phyloP scores from a whole-genome alignment of 2,888 invertebrate genomes.

The Prosopocoilus inquinatus region DNA sequence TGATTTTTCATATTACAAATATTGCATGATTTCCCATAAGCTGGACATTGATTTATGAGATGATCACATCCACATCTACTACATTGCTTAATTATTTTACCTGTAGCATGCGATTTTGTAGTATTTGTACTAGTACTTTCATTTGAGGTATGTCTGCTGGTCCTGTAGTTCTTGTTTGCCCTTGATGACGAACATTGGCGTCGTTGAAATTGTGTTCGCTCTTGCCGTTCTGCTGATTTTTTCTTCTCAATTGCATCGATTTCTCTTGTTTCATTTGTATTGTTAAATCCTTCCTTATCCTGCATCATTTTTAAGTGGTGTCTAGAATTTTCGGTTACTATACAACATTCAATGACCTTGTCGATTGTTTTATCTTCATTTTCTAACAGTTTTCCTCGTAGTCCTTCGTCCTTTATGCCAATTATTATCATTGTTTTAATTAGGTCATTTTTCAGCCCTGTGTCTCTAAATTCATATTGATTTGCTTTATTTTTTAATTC shows the following conservation, averaged over 20 bases:
- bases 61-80: conserved; percentile 10
- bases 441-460: conserved; percentile 1
- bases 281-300: not conserved
- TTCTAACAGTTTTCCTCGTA: conserved; percentile 5
- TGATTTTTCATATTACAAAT: conserved; percentile 7
- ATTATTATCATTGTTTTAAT: conserved; percentile 9
- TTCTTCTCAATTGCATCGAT: no score
- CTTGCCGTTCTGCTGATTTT: not conserved
- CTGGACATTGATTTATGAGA: conserved; percentile 5
- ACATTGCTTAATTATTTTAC: conserved; percentile 11
- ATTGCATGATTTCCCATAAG: conserved; percentile 7
- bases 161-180: no score
- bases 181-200: conserved; percentile 23
- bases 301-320: not conserved
- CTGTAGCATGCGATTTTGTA: conserved; percentile 14
- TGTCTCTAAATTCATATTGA: conserved; percentile 8
- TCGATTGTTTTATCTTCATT: conserved; percentile 8
- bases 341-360: conserved; percentile 17
- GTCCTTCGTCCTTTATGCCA: conserved; percentile 9
- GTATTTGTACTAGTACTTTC: no score
- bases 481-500: conserved; percentile 9
- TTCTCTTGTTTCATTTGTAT: not conserved
- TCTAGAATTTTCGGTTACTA: conserved; percentile 1
- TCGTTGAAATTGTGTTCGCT: conserved; percentile 26
- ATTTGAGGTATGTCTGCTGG: no score